Conservation (phyloP, 2,888 invertebrate species). For the Drosophila pseudotalamancana region DNA sequence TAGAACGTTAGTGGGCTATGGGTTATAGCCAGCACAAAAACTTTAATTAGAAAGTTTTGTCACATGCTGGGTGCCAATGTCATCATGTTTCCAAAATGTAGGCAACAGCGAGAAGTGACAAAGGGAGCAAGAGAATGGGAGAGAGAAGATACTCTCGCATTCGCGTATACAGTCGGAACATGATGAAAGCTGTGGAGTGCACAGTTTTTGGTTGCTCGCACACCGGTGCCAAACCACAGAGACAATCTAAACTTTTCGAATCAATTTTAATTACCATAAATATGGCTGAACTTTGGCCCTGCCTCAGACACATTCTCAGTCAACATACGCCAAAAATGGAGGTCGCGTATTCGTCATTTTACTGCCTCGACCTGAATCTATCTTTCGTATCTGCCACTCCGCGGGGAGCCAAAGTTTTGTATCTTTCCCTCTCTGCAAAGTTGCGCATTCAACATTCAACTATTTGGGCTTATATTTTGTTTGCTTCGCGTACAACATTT, state of each 20-base stretch:
- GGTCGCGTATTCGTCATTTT: conserved; percentile 61
- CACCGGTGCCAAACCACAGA: conserved; percentile 65
- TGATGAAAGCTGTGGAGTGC: conserved; percentile 42
- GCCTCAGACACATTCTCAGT: conserved; percentile 37
- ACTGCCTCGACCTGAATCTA: conserved; percentile 15
- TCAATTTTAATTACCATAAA: conserved; percentile 82
- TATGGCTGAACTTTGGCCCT: conserved; percentile 67
- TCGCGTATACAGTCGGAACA: conserved; percentile 32
- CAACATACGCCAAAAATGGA: conserved; percentile 32
- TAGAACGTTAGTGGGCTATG: not conserved
- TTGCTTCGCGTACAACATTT: conserved; percentile 41
- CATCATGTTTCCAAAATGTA: conserved; percentile 36
- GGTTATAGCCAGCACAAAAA: conserved; percentile 58
- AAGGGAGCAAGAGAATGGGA: conserved; percentile 8
- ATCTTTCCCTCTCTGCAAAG: conserved; percentile 32
- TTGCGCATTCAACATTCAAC: conserved; percentile 26
- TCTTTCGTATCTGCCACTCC: conserved; percentile 8
- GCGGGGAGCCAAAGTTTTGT: conserved; percentile 47
- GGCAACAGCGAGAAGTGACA: too few species aligned
- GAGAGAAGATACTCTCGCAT: conserved; percentile 25
- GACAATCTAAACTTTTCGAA: conserved; percentile 81
- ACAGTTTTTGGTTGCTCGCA: conserved; percentile 41
- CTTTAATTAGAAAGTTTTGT: conserved; percentile 80
- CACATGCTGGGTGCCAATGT: conserved; percentile 63
- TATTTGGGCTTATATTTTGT: conserved; percentile 39